A percentile compares a stretch with the other conserved stretches of the same genome.
Conservation (phyloP, 2,113 vertebrate genomes). For the Cnemophilus loriae region DNA sequence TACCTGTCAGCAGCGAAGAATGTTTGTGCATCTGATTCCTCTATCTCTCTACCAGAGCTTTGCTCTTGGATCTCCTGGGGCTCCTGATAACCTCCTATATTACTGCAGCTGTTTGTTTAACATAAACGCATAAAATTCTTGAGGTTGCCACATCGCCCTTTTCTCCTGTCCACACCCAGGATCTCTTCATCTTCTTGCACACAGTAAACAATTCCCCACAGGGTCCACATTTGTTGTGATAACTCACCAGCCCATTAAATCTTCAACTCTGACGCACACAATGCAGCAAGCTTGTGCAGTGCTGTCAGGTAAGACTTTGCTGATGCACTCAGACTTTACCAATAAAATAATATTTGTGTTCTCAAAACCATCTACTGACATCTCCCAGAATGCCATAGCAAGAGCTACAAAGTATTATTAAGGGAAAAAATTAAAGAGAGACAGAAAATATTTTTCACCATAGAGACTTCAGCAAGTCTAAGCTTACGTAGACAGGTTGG, state of each 20-base stretch:
- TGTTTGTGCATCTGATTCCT: not conserved
- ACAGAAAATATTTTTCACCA: not conserved
- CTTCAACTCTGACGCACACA: not conserved
- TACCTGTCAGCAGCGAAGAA: slow-evolving; percentile 4
- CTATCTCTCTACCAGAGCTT: not conserved
- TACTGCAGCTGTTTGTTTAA: slow-evolving; percentile 11
- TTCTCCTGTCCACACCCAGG: slow-evolving; percentile 4
- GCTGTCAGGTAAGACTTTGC: not conserved
- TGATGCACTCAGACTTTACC: not conserved
- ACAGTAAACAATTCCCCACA: not conserved
- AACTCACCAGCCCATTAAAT: not conserved
- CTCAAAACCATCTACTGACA: not conserved
- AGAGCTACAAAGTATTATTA: not conserved
- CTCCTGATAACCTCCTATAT: slow-evolving; percentile 17
- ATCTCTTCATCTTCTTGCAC: slow-evolving; percentile 1
- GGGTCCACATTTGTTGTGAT: not conserved
- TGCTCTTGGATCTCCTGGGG: slow-evolving; percentile 4
- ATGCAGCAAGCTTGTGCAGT: not conserved
- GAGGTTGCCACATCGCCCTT: slow-evolving; percentile 14
- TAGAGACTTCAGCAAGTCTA: not conserved
- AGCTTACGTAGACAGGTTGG: not conserved
- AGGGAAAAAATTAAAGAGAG: rapidly evolving
- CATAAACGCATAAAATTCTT: slow-evolving; percentile 25
- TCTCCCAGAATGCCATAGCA: not conserved
- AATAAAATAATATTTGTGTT: slow-evolving; percentile 5